Base-by-base conservation (phyloP, 2,113 vertebrate genomes). In the Lethenteron reissneri region DNA sequence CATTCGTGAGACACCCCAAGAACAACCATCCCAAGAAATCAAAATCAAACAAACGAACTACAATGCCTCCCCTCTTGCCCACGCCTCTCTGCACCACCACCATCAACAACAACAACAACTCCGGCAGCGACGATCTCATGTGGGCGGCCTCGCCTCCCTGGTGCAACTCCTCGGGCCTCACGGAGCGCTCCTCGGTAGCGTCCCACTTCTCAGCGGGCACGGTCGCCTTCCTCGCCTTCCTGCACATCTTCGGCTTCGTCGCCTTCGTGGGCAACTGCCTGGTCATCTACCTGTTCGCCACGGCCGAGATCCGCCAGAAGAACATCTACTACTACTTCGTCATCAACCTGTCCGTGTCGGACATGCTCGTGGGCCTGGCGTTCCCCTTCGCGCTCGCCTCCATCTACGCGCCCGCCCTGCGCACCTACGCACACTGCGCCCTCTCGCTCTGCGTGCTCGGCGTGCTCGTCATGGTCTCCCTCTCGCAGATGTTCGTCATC, bases 401-500 rank as follows among this genome's bases (percentile, higher is more conserved):
- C 10, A 25, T 68, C n/a, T 68, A 68, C 64, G 64, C 25, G 64
- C 64, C 8, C 11, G 64, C n/a, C n/a, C 64, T 68, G n/a, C 64
- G 64, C 25, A n/a, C n/a, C n/a, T 68, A 17, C 64, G n/a, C n/a
- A 11, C 64, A 68, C 11, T 68, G 64, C 64, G n/a, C 64, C 11
- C 64, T 68, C n/a, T 68, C 64, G 64, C 64, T 68, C 11, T 68
- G 64, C 64, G n/a, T 11, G n/a, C n/a, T 68, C 64, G 25, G 25
- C 10, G 64, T 68, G 2, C 64, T 68, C 64, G 64, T 68, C n/a
- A 25, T 68, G 64, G 64, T 68, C n/a, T 68, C 64, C 25, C 64
- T 68, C 64, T n/a, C n/a, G n/a, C 64, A 68, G 64, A 68, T 25
- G 64, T 68, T 68, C 64, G 64, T 68, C 64, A 68, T 68, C 64